Conservation (phyloP, 2,888 invertebrate genomes). For the Pristionchus japonicus region DNA sequence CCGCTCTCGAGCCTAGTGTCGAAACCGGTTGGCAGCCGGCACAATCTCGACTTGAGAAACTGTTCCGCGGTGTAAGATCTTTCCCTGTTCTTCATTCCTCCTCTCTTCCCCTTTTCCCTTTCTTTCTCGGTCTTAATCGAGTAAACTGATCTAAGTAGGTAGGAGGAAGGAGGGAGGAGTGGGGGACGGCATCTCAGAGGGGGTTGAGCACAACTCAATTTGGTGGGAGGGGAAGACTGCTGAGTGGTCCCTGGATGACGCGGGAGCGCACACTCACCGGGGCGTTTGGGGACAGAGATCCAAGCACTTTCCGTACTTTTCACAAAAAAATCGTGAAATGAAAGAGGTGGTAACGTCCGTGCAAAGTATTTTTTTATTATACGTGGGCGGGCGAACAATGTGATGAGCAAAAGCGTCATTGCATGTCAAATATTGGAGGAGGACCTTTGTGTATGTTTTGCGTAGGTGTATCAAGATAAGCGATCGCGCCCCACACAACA, state of each 20-base stretch:
- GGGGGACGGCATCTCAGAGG: neutral
- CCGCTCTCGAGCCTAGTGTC: neutral
- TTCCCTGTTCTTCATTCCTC: neutral
- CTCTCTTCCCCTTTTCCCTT: neutral
- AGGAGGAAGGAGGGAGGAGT: neutral
- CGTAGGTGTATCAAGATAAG: neutral
- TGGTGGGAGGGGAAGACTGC: neutral
- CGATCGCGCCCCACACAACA: neutral
- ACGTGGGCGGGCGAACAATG: no score
- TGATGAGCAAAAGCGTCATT: no score
- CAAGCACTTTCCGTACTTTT: neutral
- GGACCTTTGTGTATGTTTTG: no score
- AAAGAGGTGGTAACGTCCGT: no score
- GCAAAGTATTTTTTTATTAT: no score
- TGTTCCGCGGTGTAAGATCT: conserved; percentile 12
- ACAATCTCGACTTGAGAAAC: neutral
- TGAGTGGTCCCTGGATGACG: conserved; percentile 22
- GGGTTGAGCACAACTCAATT: conserved; percentile 28
- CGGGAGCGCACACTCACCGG: neutral
- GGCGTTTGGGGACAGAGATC: neutral
- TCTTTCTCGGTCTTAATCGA: conserved; percentile 31
- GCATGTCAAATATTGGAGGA: no score
- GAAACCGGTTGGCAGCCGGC: neutral
- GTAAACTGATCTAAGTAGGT: conserved; percentile 35
- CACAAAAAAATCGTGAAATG: no score